Evolutionary conservation across 1,140 invertebrate genomes (phyloP).

Genomic region (Saccostrea echinata): DNA sequence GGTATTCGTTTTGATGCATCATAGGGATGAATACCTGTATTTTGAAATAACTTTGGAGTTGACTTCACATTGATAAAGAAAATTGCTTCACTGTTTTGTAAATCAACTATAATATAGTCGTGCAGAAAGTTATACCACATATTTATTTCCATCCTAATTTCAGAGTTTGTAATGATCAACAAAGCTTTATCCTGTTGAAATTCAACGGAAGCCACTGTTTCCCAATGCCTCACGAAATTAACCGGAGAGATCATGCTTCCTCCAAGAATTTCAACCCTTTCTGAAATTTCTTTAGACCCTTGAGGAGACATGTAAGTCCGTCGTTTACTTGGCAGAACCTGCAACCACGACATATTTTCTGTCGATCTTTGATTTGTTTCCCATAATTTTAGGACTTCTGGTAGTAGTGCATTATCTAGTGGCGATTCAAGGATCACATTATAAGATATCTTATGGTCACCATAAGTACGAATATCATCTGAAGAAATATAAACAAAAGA

Average conservation of each 20-base stretch:
- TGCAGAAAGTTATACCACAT: not conserved
- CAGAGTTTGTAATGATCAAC: not conserved
- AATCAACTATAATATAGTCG: constrained; percentile 16
- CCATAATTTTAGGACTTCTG: not conserved
- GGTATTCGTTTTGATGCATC: not conserved
- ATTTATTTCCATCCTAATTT: not conserved
- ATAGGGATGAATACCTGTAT: not conserved
- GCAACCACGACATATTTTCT: not conserved
- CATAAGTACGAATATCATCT: not conserved
- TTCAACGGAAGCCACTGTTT: not conserved
- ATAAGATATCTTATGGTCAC: not conserved
- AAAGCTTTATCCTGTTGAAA: not conserved
- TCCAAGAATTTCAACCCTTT: not conserved
- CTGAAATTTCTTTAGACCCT: not conserved
- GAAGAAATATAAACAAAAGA: not conserved
- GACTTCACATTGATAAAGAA: constrained; percentile 4
- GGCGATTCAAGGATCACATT: not conserved
- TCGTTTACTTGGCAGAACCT: not conserved
- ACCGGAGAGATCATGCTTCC: not conserved
- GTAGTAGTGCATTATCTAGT: not conserved
- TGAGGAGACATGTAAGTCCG: not conserved
- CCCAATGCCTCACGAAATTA: not conserved
- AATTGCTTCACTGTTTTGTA: not conserved
- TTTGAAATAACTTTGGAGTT: not conserved
- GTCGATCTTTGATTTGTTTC: not conserved